These are phyloP conservation scores for Cosmopolites sordidus DNA, from an alignment of 2,888 invertebrate species.

Conservation along the genomic window DNA sequence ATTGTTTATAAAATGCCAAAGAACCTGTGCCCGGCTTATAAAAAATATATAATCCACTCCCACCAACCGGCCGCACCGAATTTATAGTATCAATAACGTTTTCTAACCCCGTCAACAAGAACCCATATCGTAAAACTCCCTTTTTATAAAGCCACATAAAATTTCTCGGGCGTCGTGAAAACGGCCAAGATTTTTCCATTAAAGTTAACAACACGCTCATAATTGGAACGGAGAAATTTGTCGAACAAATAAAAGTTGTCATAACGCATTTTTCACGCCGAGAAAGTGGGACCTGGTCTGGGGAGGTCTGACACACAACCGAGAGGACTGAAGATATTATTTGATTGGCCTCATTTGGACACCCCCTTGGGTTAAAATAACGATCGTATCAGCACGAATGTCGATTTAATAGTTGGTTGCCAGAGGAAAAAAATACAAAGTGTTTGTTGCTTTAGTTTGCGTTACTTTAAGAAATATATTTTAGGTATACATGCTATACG, in stretches of 20 bases:
- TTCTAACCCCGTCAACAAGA: background rate
- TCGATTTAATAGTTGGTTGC: conserved; percentile 2
- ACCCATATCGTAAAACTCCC: background rate
- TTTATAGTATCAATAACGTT: too few species aligned
- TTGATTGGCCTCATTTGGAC: conserved; percentile 25
- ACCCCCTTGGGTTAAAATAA: conserved; percentile 20
- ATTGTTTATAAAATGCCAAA: too few species aligned
- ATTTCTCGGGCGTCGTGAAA: conserved; percentile 23
- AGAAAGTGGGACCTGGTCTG: conserved; percentile 4
- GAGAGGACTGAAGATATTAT: conserved; percentile 1
- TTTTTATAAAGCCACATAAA: conserved; percentile 21
- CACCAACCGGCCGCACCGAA: too few species aligned
- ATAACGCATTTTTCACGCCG: conserved; percentile 23
- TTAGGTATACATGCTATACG: too few species aligned
- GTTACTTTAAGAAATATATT: too few species aligned
- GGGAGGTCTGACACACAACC: too few species aligned
- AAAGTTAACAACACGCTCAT: conserved; percentile 27
- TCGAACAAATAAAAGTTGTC: conserved; percentile 27
- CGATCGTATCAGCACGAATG: conserved; percentile 21
- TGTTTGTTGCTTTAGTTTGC: too few species aligned
- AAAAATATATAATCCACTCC: too few species aligned
- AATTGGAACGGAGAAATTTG: conserved; percentile 27
- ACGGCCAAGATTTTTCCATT: conserved; percentile 26
- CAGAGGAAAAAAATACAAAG: too few species aligned
- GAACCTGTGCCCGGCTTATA: too few species aligned